Percentiles rank a stretch among this genome's conserved stretches.
Conservation (phyloP, 2,888 invertebrate species). For the Cheilosia scutellata region DNA sequence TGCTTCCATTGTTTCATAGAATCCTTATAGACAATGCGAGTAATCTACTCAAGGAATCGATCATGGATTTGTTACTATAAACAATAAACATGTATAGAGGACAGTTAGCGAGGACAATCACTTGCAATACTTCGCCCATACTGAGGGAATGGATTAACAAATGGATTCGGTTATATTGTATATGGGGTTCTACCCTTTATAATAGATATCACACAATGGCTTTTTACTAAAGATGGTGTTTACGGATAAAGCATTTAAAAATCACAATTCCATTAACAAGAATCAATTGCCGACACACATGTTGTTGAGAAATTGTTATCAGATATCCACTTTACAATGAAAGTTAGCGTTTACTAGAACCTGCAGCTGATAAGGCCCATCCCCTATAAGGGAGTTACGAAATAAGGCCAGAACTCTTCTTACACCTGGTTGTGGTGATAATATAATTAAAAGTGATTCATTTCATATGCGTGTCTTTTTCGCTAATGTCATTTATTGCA, state of each 20-base stretch:
- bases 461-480: slow-evolving; percentile 51
- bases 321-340: too few relatives aligned
- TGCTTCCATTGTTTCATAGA: slow-evolving; percentile 24
- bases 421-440: background rate
- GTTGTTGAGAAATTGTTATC: background rate
- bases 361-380: too few relatives aligned
- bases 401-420: too few relatives aligned
- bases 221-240: background rate
- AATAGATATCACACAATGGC: slow-evolving; percentile 4
- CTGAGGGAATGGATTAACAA: slow-evolving; percentile 48
- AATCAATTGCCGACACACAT: background rate
- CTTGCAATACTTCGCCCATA: slow-evolving; percentile 16
- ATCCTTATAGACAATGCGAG: slow-evolving; percentile 35
- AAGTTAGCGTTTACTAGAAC: too few relatives aligned
- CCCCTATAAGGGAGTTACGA: too few relatives aligned
- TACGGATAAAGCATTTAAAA: background rate
- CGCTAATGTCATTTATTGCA: slow-evolving; percentile 46
- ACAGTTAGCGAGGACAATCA: background rate
- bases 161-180: slow-evolving; percentile 54
- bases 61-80: slow-evolving; percentile 44
- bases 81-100: too few relatives aligned
- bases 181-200: background rate
- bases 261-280: background rate
- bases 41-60: slow-evolving; percentile 55
- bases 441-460: background rate